Evolutionary conservation across 2,797 vertebrate genomes (phyloP).

Genomic region (Neomorphus geoffroyi): DNA sequence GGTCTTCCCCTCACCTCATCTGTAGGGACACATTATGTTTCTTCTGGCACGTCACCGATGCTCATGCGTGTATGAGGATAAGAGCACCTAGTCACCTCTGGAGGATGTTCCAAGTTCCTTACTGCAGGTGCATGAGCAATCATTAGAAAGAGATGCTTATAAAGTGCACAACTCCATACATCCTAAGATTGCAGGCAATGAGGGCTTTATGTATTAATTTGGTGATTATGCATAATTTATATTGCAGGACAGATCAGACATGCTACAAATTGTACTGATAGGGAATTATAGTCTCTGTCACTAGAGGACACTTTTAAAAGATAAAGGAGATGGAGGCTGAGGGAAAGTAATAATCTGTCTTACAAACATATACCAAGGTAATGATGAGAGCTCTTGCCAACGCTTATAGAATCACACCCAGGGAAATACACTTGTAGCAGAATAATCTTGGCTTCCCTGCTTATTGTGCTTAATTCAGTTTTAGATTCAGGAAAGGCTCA

Average conservation of each 20-base stretch:
- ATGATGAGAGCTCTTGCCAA: not conserved
- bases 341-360: not conserved
- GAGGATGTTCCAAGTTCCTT: not conserved
- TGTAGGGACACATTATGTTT: rapidly evolving
- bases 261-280: not conserved
- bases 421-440: not conserved
- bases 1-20: not conserved
- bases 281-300: not conserved
- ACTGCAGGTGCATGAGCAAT: rapidly evolving
- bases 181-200: not conserved
- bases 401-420: not conserved
- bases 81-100: not conserved
- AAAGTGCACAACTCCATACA: not conserved
- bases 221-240: not conserved
- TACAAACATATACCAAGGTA: not conserved
- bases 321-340: not conserved
- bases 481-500: not conserved
- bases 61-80: not conserved
- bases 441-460: not conserved
- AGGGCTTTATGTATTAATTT: not conserved
- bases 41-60: not conserved
- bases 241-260: not conserved
- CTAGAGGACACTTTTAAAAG: conserved; percentile 4
- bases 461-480: not conserved
- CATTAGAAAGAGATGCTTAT: not conserved